Conservation (phyloP, 1,140 invertebrate species). For the Gyrodactylus bullatarudis region DNA sequence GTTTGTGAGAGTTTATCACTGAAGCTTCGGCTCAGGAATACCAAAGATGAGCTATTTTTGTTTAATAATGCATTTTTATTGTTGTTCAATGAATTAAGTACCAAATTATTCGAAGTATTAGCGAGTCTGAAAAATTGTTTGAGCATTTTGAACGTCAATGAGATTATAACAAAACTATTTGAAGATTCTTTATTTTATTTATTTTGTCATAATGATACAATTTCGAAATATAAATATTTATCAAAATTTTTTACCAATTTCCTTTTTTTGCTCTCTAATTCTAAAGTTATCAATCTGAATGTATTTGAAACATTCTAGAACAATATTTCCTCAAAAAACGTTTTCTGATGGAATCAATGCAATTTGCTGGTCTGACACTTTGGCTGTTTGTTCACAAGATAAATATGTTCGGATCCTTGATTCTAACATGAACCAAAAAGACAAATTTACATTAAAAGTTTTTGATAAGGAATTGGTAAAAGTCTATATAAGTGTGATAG, state of each 20-base stretch:
- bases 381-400: background rate
- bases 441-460: background rate
- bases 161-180: background rate
- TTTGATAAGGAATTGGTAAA: background rate
- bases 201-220: too few species aligned
- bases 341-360: background rate
- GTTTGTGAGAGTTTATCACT: background rate
- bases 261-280: too few species aligned
- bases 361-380: background rate
- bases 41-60: background rate
- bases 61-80: background rate
- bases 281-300: too few species aligned
- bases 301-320: background rate
- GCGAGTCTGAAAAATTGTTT: background rate
- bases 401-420: background rate
- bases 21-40: background rate
- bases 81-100: background rate
- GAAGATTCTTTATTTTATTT: background rate
- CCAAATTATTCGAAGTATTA: background rate
- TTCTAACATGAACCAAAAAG: background rate
- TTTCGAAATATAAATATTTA: too few species aligned
- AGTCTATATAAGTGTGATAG: background rate
- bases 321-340: background rate
- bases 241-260: too few species aligned
- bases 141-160: background rate